Base-by-base conservation (phyloP, 1,140 invertebrate genomes). In the Drosophila willistoni region DNA sequence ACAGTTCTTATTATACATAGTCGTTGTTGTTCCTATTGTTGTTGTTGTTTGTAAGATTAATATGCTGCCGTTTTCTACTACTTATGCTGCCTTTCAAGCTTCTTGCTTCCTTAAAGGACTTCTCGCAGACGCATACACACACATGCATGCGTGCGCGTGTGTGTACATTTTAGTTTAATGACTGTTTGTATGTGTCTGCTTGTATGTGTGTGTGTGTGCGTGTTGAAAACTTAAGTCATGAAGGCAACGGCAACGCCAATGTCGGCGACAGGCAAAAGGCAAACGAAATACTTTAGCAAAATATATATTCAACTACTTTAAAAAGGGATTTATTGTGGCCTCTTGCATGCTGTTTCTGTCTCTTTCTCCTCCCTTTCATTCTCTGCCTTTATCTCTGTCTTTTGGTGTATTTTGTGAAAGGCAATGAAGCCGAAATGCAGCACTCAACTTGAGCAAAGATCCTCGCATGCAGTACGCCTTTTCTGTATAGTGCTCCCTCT, bases 41-140 rank as follows among this genome's bases (percentile, higher is more conserved):
- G 77, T 71, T 86, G 75, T 79, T 86, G 62, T 39, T 82, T 60
- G 68, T 64, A 74, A 86, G 83, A 86, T 86, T 86, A 89, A 86
- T 86, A 89, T 83, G 84, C 83, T 86, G 79, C 84, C 80, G 77
- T 80, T 77, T 86, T 86, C 83, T 69, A 80, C 80, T 86, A 89
- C 83, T 86, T 89, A 86, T 83, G 84, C 77, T 86, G 83, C 76
- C 83, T 87, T 86, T 86, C 84, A 83, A 62, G 79, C 69, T 73
- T 54, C 55, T 65, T 68, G 51, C 42, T 44, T 64, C 64, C 73
- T 77, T 66, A 73, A 76, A 69, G 73, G 63, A 68, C 74, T 54
- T 47, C 59, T 59, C 41, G 63, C 79, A 76, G 71, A 33, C 39
- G 10, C 54, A 29, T 55, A 39, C 17, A 42, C 57, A 44, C 12